These are phyloP conservation scores for Bubo scandiacus DNA, from an alignment of 2,113 vertebrate genomes.

Conservation along the genomic window DNA sequence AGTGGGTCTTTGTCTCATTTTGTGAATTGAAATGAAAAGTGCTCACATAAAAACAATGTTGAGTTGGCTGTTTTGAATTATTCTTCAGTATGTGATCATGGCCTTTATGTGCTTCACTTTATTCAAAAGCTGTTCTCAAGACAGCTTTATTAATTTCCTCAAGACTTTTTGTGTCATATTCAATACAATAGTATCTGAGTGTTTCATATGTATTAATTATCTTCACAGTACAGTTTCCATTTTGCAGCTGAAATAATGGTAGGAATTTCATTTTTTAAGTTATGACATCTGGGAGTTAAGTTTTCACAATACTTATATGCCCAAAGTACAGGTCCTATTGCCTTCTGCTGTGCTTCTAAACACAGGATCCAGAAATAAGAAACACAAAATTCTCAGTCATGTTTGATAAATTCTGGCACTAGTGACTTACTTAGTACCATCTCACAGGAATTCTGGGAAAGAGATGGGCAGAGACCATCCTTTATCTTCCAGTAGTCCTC, in stretches of 20 bases:
- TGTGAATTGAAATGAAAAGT: neutral
- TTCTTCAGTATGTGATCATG: neutral
- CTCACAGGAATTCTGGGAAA: neutral
- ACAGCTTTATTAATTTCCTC: neutral
- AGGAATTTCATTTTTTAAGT: neutral
- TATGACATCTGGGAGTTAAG: neutral
- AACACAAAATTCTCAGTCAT: neutral
- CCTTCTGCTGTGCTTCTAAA: neutral
- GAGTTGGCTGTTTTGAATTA: neutral
- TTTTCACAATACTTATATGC: neutral
- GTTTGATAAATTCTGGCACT: neutral
- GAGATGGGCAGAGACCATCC: neutral
- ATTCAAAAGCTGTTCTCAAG: neutral
- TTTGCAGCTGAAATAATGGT: neutral
- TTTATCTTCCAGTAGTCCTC: neutral
- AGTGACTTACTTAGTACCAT: neutral
- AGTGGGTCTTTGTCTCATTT: neutral
- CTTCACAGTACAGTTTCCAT: neutral
- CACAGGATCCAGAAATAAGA: neutral
- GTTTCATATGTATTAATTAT: neutral
- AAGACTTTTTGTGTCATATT: neutral
- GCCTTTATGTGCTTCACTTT: neutral
- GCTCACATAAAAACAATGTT: neutral
- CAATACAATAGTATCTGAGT: neutral
- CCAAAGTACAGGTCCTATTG: neutral